These are phyloP conservation scores for Pelobates cultripes DNA, from an alignment of 2,797 vertebrate species.

Conservation along the genomic window DNA sequence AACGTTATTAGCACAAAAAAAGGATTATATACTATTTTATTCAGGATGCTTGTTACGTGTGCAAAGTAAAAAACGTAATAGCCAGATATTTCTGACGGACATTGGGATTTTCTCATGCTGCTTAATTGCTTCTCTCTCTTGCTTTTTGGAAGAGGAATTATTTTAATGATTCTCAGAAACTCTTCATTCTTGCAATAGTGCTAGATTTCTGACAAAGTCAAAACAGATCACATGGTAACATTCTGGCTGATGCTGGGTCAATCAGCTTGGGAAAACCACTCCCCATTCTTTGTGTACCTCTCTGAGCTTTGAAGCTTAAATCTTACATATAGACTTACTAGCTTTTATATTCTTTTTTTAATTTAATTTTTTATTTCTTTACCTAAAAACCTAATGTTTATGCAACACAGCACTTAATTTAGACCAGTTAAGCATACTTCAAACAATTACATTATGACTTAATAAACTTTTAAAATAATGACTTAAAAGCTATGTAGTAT, in stretches of 20 bases:
- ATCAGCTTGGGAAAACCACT: constrained; percentile 72
- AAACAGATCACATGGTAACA: constrained; percentile 62
- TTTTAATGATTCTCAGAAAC: constrained; percentile 63
- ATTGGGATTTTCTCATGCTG: constrained; percentile 63
- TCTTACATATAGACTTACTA: constrained; percentile 63
- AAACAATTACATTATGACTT: neutral
- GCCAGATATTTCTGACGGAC: constrained; percentile 46
- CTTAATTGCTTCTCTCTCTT: constrained; percentile 60
- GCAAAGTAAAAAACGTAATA: neutral
- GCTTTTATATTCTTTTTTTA: constrained; percentile 61
- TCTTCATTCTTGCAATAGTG: constrained; percentile 58
- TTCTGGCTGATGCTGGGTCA: constrained; percentile 66
- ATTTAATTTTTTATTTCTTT: constrained; percentile 58
- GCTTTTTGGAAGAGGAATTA: constrained; percentile 53
- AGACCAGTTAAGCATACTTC: neutral
- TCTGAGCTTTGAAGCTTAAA: constrained; percentile 65
- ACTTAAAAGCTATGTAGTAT: too few species aligned
- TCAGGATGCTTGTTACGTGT: neutral
- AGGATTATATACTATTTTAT: neutral
- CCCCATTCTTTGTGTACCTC: constrained; percentile 57
- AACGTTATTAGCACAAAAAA: too few species aligned
- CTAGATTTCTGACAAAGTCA: constrained; percentile 59
- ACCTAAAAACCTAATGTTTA: constrained; percentile 62
- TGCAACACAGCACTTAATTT: constrained; percentile 64
- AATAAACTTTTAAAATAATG: too few species aligned